These are phyloP conservation scores for Montipora capricornis DNA, from an alignment of 64 coral and sea anemone species.

Conservation along the genomic window DNA sequence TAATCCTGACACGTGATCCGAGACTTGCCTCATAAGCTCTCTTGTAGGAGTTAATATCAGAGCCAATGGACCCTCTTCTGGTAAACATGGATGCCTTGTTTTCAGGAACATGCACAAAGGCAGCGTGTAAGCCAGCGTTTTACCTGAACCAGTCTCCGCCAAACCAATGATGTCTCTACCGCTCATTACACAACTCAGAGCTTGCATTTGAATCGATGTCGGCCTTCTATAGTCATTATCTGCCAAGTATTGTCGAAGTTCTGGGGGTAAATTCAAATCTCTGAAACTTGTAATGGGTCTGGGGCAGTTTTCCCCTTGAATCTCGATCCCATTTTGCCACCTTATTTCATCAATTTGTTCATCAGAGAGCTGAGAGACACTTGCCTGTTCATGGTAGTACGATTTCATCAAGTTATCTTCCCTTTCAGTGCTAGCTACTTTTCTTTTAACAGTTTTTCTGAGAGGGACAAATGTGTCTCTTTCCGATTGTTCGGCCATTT, in stretches of 20 bases:
- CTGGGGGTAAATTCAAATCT: slow-evolving; percentile 74
- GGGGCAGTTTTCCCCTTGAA: slow-evolving; percentile 91
- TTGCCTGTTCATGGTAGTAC: slow-evolving; percentile 79
- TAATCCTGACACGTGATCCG: slow-evolving; percentile 61
- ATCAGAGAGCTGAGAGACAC: slow-evolving; percentile 74
- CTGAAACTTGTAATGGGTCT: slow-evolving; percentile 84
- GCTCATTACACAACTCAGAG: slow-evolving; percentile 96
- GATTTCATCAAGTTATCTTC: slow-evolving; percentile 87
- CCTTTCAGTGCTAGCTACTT: slow-evolving; percentile 28
- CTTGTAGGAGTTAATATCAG: slow-evolving; percentile 93
- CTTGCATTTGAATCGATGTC: slow-evolving; percentile 98
- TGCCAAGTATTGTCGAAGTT: slow-evolving; percentile 77
- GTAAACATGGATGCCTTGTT: slow-evolving; percentile 65
- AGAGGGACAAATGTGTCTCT: slow-evolving; percentile 81
- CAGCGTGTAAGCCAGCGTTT: slow-evolving; percentile 90
- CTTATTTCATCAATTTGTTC: slow-evolving; percentile 85
- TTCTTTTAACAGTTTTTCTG: slow-evolving; percentile 77
- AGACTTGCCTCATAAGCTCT: slow-evolving; percentile 97
- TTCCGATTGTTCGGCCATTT: slow-evolving; percentile 32
- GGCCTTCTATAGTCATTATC: slow-evolving; percentile 73
- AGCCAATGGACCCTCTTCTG: slow-evolving; percentile 77
- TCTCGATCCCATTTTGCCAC: slow-evolving; percentile 90
- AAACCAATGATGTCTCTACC: slow-evolving; percentile 97
- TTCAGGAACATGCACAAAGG: slow-evolving; percentile 91
- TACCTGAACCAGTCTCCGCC: slow-evolving; percentile 97